A percentile compares a stretch with the other conserved stretches of the same genome.
phyloP scores from a whole-genome alignment of 2,797 vertebrate species.

The Spinus olivaceus region DNA sequence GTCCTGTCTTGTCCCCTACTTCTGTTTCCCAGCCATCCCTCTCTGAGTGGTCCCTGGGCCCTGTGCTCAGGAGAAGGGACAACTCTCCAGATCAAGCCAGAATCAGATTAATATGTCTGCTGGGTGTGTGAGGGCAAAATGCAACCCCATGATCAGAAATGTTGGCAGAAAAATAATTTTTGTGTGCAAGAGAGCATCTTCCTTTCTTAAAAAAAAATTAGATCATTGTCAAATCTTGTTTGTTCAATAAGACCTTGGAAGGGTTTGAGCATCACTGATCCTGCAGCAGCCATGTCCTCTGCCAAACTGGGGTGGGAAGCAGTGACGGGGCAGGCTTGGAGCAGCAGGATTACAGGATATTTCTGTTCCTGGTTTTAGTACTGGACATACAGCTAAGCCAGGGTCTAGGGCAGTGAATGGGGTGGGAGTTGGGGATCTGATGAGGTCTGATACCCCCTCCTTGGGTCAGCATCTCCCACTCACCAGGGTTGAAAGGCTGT shows the following conservation, averaged over 20 bases:
- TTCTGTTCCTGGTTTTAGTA: background rate
- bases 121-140: background rate
- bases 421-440: background rate
- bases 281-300: background rate
- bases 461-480: background rate
- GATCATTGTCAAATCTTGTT: background rate
- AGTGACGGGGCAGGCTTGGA: rapidly evolving
- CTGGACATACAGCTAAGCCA: background rate
- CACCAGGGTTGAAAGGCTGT: background rate
- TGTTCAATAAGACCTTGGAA: background rate
- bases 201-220: background rate
- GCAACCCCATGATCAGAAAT: background rate
- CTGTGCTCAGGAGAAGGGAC: background rate
- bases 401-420: background rate
- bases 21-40: background rate
- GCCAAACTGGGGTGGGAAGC: rapidly evolving
- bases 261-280: background rate
- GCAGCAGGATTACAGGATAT: background rate
- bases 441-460: rapidly evolving
- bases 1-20: background rate
- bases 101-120: background rate
- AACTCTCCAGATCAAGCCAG: background rate
- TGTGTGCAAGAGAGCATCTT: background rate
- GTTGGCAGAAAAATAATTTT: background rate
- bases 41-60: background rate